These are phyloP conservation scores for Cirrhinus molitorella DNA, from an alignment of 2,797 vertebrate genomes.

Conservation along the genomic window DNA sequence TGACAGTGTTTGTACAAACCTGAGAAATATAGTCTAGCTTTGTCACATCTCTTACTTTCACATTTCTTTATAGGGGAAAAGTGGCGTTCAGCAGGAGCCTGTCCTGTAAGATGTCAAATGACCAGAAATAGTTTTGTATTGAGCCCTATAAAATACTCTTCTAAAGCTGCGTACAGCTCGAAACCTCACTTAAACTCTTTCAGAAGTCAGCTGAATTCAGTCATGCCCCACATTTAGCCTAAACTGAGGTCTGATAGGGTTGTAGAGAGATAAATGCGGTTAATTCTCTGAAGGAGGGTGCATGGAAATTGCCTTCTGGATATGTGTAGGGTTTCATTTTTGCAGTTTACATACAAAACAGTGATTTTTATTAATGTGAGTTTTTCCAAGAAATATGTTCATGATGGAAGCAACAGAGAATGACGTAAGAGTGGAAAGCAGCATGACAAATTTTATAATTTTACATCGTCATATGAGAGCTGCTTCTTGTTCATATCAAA, in stretches of 20 bases:
- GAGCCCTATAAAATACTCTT: not conserved
- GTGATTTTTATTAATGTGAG: not conserved
- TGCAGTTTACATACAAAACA: constrained; percentile 5
- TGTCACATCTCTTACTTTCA: not conserved
- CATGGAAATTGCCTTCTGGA: not conserved
- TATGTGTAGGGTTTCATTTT: not conserved
- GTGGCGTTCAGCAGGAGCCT: not conserved
- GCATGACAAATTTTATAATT: not conserved
- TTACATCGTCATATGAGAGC: not conserved
- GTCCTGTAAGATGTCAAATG: not conserved
- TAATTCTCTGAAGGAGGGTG: not conserved
- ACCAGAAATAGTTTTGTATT: constrained; percentile 1
- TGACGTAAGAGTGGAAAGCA: not conserved
- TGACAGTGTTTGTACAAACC: constrained; percentile 6
- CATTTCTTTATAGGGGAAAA: not conserved
- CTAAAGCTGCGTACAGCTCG: not conserved
- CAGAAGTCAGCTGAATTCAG: constrained; percentile 11
- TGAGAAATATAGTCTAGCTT: not conserved
- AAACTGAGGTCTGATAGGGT: not conserved
- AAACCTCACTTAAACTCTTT: not conserved
- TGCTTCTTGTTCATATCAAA: not conserved
- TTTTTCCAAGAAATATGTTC: not conserved
- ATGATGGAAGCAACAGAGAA: not conserved
- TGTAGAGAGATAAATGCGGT: not conserved
- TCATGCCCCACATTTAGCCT: not conserved